These are phyloP conservation scores for Caenorhabditis sinica DNA, from an alignment of 2,888 invertebrate genomes.

Conservation along the genomic window DNA sequence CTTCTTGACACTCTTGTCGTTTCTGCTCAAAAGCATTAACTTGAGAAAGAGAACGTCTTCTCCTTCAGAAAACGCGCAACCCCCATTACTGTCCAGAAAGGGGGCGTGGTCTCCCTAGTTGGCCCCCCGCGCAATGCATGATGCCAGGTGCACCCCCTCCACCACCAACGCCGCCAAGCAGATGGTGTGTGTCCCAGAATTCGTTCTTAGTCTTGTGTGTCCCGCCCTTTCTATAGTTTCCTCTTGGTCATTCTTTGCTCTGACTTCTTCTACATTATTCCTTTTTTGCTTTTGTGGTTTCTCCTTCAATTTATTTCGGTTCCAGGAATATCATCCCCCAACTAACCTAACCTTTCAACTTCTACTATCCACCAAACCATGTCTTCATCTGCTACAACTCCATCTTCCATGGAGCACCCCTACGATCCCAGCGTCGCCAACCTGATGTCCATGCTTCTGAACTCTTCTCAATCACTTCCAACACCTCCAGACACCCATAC, in stretches of 20 bases:
- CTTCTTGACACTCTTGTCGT: too few relatives aligned
- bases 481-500: slow-evolving; percentile 54
- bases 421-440: slow-evolving; percentile 33
- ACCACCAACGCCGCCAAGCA: slow-evolving; percentile 38
- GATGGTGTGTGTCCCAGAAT: slow-evolving; percentile 43
- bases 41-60: slow-evolving; percentile 21
- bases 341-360: neutral
- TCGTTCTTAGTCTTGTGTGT: neutral
- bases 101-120: slow-evolving; percentile 22
- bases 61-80: neutral
- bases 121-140: slow-evolving; percentile 32
- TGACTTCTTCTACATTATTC: neutral
- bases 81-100: slow-evolving; percentile 50
- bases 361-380: neutral
- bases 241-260: slow-evolving; percentile 14
- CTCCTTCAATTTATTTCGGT: neutral
- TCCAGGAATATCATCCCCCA: slow-evolving; percentile 15
- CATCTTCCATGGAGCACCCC: neutral
- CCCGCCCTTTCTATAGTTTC: neutral
- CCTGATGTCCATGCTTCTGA: slow-evolving; percentile 47
- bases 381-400: neutral
- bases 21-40: slow-evolving; percentile 21
- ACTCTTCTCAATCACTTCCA: slow-evolving; percentile 1
- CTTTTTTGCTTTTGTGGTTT: neutral
- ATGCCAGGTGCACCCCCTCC: slow-evolving; percentile 58